These are phyloP conservation scores for Antheraea assamensis DNA, from an alignment of 2,888 invertebrate species.

Conservation along the genomic window DNA sequence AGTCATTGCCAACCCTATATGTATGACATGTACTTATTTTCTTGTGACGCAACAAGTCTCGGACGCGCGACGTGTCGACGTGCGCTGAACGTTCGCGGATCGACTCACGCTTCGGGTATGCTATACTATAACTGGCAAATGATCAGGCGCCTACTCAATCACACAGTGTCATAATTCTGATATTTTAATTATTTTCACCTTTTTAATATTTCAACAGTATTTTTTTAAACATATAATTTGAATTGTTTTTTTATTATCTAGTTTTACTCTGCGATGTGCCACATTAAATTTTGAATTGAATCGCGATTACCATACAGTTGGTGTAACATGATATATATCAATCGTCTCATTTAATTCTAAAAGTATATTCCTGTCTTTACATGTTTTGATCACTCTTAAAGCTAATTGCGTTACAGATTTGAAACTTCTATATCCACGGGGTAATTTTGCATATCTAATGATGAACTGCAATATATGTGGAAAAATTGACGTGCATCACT, in stretches of 20 bases:
- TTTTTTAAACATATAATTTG: neutral
- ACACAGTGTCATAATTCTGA: conserved; percentile 4
- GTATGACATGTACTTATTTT: conserved; percentile 14
- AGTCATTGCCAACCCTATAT: conserved; percentile 14
- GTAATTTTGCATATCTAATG: too few relatives aligned
- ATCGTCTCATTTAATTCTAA: too few relatives aligned
- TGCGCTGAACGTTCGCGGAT: conserved; percentile 36
- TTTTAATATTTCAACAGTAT: neutral
- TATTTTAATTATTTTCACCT: conserved; percentile 11
- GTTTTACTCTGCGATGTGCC: too few relatives aligned
- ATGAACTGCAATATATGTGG: too few relatives aligned
- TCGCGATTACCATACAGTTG: too few relatives aligned
- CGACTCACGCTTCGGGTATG: conserved; percentile 25
- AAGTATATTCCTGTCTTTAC: too few relatives aligned
- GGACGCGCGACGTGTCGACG: conserved; percentile 38
- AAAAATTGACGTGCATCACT: too few relatives aligned
- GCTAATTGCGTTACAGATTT: too few relatives aligned
- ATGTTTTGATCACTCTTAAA: too few relatives aligned
- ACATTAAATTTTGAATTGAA: too few relatives aligned
- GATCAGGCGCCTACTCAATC: conserved; percentile 13
- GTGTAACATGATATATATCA: too few relatives aligned
- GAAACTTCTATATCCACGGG: too few relatives aligned
- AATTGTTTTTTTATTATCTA: neutral
- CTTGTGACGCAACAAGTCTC: conserved; percentile 30
- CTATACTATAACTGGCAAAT: conserved; percentile 17